Evolutionary conservation across 2,113 vertebrate species (phyloP), one percentile per base, ranked within the genome.

Genomic region (Carassius gibelio): DNA sequence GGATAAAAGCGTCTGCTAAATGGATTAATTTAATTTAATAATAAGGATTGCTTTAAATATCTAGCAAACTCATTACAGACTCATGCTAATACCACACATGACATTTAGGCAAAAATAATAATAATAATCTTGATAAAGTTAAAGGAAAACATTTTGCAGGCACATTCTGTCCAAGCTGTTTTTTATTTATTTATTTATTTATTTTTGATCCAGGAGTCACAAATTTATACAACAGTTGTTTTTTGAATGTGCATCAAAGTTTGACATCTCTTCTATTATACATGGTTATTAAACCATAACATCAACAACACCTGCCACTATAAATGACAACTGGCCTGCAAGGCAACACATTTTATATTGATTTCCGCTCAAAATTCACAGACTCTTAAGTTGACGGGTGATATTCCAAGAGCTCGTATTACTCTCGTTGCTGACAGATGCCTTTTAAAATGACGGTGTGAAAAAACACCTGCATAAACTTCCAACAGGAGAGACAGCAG

Each of bases 181-280:
- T 36, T 36, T 77, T 26, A 26, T 26, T 26, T 26, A 26, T 26
- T 26, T 26, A 26, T 26, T 26, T 26, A 26, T 26, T 26, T 26
- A 26, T 26, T 77, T 26, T 77, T 34, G 15, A 55, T 59, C 52
- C 50, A 57, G 30, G 23, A 59, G 75, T 21, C 52, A 26, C 21
- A 23, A 45, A 55, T 83, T 77, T 86, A 74, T 83, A 75, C n/a
- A 66, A 71, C 68, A 71, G 21, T 75, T 6, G 4, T 34, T 62
- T 30, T 81, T 52, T 57, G 78, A 84, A 75, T n/a, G 77, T 21
- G 66, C 50, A 50, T 85, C 69, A 36, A 30, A 26, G 48, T 42
- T 45, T 83, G 87, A 23, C 83, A 83, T 83, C 76, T 85, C 75
- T 69, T 84, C 77, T 66, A 74, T 85, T 85, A 52, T 74, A 59